phyloP scores from a whole-genome alignment of 2,888 invertebrate genomes.

The Lordiphosa fenestrarum region DNA sequence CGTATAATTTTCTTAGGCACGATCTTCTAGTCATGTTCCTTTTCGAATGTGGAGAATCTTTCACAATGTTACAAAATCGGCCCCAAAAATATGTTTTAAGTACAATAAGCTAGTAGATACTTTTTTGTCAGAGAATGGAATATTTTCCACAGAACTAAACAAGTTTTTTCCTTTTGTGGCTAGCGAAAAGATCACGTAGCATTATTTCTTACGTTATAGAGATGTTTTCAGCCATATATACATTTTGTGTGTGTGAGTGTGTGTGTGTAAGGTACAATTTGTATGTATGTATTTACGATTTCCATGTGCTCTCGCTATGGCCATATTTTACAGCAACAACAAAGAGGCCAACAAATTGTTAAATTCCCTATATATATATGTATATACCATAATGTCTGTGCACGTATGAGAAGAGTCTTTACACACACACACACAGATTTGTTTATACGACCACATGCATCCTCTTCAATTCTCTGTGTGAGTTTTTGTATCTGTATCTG shows the following conservation, averaged over 20 bases:
- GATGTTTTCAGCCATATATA: background rate
- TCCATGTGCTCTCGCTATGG: slow-evolving; percentile 11
- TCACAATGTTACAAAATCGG: too few relatives aligned
- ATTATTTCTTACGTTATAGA: slow-evolving; percentile 5
- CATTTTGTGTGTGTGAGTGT: too few relatives aligned
- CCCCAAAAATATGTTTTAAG: too few relatives aligned
- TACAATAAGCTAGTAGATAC: too few relatives aligned
- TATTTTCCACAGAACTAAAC: background rate
- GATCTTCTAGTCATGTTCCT: too few relatives aligned
- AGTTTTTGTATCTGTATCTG: slow-evolving; percentile 32
- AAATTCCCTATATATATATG: slow-evolving; percentile 14
- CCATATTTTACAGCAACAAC: slow-evolving; percentile 3
- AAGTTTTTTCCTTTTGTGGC: slow-evolving; percentile 1
- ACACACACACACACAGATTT: slow-evolving; percentile 2
- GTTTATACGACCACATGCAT: slow-evolving; percentile 11
- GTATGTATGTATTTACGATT: slow-evolving; percentile 4
- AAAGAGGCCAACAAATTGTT: slow-evolving; percentile 16
- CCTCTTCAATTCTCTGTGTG: slow-evolving; percentile 7
- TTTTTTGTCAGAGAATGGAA: too few relatives aligned
- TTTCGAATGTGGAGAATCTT: too few relatives aligned
- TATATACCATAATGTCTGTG: background rate
- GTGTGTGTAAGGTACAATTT: background rate
- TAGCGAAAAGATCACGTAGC: slow-evolving; percentile 7
- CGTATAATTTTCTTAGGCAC: too few relatives aligned
- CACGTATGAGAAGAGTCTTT: background rate